A percentile compares a stretch with the other conserved stretches of the same genome.
Evolutionary conservation across 1,140 invertebrate genomes (phyloP).

Genomic region (Neuroterus valhalla): DNA sequence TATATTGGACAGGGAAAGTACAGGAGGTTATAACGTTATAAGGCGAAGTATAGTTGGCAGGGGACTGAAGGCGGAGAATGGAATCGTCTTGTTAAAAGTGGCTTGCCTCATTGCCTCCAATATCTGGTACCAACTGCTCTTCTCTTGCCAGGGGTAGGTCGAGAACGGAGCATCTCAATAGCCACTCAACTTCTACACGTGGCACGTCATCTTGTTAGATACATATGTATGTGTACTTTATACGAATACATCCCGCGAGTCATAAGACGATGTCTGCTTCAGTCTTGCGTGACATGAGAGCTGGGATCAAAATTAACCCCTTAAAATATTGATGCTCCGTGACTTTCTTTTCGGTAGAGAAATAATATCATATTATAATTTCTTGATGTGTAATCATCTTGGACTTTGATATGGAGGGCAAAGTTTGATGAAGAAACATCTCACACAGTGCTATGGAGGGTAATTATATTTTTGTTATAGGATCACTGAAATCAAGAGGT

Average conservation of each 20-base stretch:
- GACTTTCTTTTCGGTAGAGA: not conserved
- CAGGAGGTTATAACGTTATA: constrained; percentile 6
- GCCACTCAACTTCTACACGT: constrained; percentile 57
- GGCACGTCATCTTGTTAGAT: constrained; percentile 59
- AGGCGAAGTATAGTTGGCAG: constrained; percentile 20
- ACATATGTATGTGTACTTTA: constrained; percentile 1
- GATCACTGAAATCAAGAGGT: too few species aligned
- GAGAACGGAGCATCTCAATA: constrained; percentile 63
- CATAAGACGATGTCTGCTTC: not conserved
- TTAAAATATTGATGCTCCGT: constrained; percentile 18
- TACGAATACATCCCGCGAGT: not conserved
- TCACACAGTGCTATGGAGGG: too few species aligned
- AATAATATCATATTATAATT: not conserved
- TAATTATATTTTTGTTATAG: too few species aligned
- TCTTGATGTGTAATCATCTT: too few species aligned
- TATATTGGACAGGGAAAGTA: constrained; percentile 8
- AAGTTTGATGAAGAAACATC: too few species aligned
- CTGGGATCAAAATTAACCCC: not conserved
- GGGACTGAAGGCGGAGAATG: constrained; percentile 34
- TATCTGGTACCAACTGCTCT: constrained; percentile 64
- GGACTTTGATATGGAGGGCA: too few species aligned
- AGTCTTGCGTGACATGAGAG: not conserved
- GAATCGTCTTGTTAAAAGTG: constrained; percentile 66
- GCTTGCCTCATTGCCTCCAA: constrained; percentile 65
- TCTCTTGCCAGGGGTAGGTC: constrained; percentile 56